phyloP scores from a whole-genome alignment of 2,113 vertebrate species.

The Erythrocercus mccallii region DNA sequence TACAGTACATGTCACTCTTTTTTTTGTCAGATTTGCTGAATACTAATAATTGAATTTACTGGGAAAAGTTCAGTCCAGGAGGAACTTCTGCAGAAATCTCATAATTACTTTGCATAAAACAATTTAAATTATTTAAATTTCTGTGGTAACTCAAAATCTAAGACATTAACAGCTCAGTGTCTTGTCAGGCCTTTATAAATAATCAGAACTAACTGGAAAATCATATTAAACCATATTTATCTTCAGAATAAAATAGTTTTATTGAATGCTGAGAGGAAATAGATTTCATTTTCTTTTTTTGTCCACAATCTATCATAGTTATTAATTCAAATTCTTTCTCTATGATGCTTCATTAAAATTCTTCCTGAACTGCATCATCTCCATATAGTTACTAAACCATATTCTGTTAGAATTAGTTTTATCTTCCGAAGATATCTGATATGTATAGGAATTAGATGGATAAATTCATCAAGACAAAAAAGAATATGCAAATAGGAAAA shows the following conservation, averaged over 20 bases:
- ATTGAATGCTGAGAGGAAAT: background rate
- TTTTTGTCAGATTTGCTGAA: background rate
- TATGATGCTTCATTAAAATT: slow-evolving; percentile 61
- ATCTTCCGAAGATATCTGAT: slow-evolving; percentile 9
- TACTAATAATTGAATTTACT: background rate
- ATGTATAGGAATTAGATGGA: background rate
- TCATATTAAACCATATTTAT: background rate
- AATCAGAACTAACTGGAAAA: background rate
- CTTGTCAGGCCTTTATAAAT: background rate
- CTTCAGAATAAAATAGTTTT: background rate
- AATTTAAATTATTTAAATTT: background rate
- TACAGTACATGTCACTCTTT: background rate
- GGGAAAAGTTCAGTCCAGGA: background rate
- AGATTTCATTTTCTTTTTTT: background rate
- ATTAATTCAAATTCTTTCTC: slow-evolving; percentile 8
- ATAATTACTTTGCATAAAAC: background rate
- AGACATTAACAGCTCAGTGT: background rate
- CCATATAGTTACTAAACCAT: background rate
- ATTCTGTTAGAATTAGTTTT: slow-evolving; percentile 30
- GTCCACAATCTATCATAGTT: background rate
- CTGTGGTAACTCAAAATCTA: background rate
- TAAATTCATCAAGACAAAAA: background rate
- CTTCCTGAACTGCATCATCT: slow-evolving; percentile 41
- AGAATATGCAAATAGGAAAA: background rate
- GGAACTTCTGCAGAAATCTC: background rate